Evolutionary conservation across 2,113 vertebrate species (phyloP), one percentile per base, ranked within the genome.

Genomic region (Thermophis baileyi): DNA sequence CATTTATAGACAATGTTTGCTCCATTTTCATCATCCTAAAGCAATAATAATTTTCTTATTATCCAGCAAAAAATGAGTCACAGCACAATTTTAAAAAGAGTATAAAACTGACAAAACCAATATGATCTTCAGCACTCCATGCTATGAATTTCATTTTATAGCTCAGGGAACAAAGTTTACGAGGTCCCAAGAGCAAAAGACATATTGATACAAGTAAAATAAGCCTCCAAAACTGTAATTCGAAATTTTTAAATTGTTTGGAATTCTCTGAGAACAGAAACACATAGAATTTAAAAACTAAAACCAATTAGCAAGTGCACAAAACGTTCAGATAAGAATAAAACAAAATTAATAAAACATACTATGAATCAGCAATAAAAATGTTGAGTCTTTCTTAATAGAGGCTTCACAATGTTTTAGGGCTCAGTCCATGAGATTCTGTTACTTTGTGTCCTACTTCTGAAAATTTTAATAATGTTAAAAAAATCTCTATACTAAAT

Each of bases 21-120:
- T 49, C 49, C 7, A n/a, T 35, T 86, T 81, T 44, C 74, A 86
- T 30, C 51, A 44, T 47, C 14, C 53, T 46, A 91, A 86, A 20
- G 14, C 85, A 85, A 8, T 10, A 35, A 91, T 40, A 85, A 46
- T 46, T 47, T 11, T 85, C 35, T 25, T 30, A 11, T 91, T 91
- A 55, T 47, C 40, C 81, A 86, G 51, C 11, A 86, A 81, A 81
- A 85, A 55, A 10, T 86, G 12, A 86, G 46, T n/a, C 51, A 40
- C 20, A 46, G 8, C 40, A 40, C 35, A 40, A 81, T 85, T 91
- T 44, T 54, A 55, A 91, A 24, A 8, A 25, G 40, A 7, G 2
- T 91, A 85, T 85, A 85, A 91, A 85, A 85, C 18, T 85, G 74
- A 54, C 24, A 91, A 91, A 91, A 91, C 69, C 74, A 91, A 91